A percentile compares a stretch with the other conserved stretches of the same genome.
Conservation (phyloP, 1,140 invertebrate genomes). For the Rhysida immarginata region DNA sequence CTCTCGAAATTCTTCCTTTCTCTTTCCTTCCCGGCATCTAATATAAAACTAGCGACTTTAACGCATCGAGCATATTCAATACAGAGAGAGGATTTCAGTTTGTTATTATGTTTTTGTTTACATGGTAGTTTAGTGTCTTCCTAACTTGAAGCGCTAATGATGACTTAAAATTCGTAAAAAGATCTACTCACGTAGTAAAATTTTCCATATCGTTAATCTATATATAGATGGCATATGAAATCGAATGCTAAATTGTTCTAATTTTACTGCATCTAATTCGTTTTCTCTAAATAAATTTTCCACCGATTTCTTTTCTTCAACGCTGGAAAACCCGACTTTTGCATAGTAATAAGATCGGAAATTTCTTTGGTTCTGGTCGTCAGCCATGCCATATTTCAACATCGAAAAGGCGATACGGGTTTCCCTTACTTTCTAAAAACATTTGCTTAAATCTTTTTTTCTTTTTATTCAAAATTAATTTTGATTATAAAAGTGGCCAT, state of each 20-base stretch:
- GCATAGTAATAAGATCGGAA: slow-evolving; percentile 82
- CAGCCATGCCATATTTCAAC: slow-evolving; percentile 14
- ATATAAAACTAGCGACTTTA: too few relatives aligned
- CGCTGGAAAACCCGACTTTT: slow-evolving; percentile 72
- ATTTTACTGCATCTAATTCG: slow-evolving; percentile 59
- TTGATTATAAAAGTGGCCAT: neutral
- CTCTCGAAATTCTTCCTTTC: too few relatives aligned
- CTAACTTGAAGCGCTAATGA: too few relatives aligned
- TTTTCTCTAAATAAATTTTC: slow-evolving; percentile 78
- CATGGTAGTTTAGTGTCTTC: too few relatives aligned
- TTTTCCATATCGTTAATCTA: slow-evolving; percentile 67
- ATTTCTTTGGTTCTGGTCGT: slow-evolving; percentile 47
- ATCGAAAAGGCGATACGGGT: neutral
- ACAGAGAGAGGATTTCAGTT: too few relatives aligned
- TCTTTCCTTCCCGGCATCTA: too few relatives aligned
- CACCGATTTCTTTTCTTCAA: slow-evolving; percentile 83
- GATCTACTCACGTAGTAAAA: slow-evolving; percentile 54
- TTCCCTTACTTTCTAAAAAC: neutral
- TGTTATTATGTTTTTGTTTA: too few relatives aligned
- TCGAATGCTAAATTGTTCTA: slow-evolving; percentile 66
- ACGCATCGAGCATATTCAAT: too few relatives aligned
- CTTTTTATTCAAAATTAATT: neutral
- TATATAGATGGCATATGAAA: slow-evolving; percentile 68
- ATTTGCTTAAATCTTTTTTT: neutral
- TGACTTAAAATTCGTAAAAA: too few relatives aligned